Evolutionary conservation across 2,797 vertebrate genomes (phyloP), one percentile per base, ranked within the genome.

Genomic region (Nyctibius grandis): DNA sequence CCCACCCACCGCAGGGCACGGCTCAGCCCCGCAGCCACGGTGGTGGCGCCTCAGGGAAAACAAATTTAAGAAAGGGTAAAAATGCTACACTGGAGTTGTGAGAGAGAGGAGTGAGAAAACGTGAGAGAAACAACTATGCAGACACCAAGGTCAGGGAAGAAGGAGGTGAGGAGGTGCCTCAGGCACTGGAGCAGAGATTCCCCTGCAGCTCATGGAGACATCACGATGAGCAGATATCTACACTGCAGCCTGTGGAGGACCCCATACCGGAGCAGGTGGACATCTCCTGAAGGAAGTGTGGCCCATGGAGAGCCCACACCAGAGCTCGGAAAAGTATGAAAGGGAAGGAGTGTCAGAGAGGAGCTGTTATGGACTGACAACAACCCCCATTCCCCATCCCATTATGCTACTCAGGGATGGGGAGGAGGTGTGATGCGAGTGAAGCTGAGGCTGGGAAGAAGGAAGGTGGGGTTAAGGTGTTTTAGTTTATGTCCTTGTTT

Each of bases 1-100:
- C 7, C 3, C 2, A 48, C 13, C 5, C 2, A 0, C 6, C 0
- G 0, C 12, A 34, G 7, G 13, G 10, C 31, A 60, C 1, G 3
- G 20, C 26, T 11, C 3, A 22, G 21, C 26, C 9, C 25, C 1
- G 2, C 8, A 48, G 33, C 29, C 6, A 17, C 6, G 6, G 20
- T 15, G 19, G 15, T 4, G 31, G 9, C 1, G 12, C 14, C 26
- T 63, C 5, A 2, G 9, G 22, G 54, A 20, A 73, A 85, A 38
- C 0, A 2, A 9, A 5, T 15, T 29, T 48, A 53, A 29, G 22
- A 65, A 53, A 75, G 9, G 14, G 18, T 2, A 61, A 75, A 60
- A 61, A 19, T 26, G 7, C 5, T 36, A 6, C 1, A 3, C 4
- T 14, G 25, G 34, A 25, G 21, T 6, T 79, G 8, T 80, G 59